Evolutionary conservation across 2,888 invertebrate species (phyloP), one percentile per base, ranked within the genome.

Genomic region (Vesta saturnalis): DNA sequence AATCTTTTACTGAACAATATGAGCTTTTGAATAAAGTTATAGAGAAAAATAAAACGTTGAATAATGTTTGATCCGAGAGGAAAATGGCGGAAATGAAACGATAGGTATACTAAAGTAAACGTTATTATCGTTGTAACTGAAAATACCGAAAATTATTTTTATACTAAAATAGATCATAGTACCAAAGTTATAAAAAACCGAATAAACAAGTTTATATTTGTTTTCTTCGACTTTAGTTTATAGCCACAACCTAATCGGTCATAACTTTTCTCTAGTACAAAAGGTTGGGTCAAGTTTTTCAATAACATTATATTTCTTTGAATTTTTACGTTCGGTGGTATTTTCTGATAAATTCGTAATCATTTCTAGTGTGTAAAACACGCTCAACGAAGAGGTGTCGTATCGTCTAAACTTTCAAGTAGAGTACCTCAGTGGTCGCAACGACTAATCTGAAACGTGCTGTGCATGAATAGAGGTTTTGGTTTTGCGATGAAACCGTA

Each of bases 371-470:
- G 52, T 60, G 64, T 60, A 68, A 68, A 64, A 49, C 49, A 68
- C 47, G 47, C 46, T 52, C 60, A 46, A 60, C 63, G 52, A 59
- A 61, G 63, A 73, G 71, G 65, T 67, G 64, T 56, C 69, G 65
- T 30, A 67, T 67, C 63, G 57, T 65, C 52, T 66, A 58, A 74
- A 75, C 70, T 76, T 75, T 70, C 61, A 58, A 70, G 60, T 67
- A 70, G 71, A 74, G 71, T 72, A 73, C 71, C 71, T 67, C 60
- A 56, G 74, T 76, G 72, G 73, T 71, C 73, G 71, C 66, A 69
- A 74, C 73, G 78, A 78, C 79, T 81, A 81, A 81, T 81, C 79
- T 80, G 77, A 80, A 77, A 81, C 81, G 81, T 81, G 81, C 76
- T 71, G 57, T 71, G 80, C 77, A 80, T 80, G 74, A 72, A 75